Evolutionary conservation across 37 sponge, comb jelly and placozoan genomes (phyloP).

Genomic region (Agelas oroides): DNA sequence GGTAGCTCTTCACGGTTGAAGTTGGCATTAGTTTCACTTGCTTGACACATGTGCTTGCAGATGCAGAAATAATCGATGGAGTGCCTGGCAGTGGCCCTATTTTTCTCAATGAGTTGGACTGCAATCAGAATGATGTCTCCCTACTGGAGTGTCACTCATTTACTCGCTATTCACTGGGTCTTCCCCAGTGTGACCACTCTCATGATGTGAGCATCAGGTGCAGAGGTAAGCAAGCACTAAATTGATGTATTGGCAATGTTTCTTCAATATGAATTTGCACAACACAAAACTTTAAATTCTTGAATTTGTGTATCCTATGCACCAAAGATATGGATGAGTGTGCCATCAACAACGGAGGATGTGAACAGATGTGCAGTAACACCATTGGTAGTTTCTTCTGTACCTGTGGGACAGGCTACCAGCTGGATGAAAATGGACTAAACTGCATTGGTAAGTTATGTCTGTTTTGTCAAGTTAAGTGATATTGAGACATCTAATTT

Average conservation of each 20-base stretch:
- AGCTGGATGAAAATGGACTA: neutral
- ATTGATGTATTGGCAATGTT: too few species aligned
- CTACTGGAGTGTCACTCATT: neutral
- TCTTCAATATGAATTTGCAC: too few species aligned
- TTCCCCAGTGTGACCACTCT: neutral
- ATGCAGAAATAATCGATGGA: too few species aligned
- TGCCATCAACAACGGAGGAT: neutral
- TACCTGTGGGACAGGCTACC: conserved; percentile 13
- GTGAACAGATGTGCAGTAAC: conserved; percentile 8
- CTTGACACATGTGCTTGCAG: too few species aligned
- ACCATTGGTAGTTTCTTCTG: conserved; percentile 17
- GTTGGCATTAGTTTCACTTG: too few species aligned
- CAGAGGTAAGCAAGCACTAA: neutral
- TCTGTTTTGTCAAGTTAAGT: neutral
- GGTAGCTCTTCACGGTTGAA: too few species aligned
- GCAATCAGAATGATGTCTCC: neutral
- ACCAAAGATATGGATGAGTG: neutral
- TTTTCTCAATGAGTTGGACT: conserved; percentile 6
- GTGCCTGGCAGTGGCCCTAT: conserved; percentile 11
- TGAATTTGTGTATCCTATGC: too few species aligned
- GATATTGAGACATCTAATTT: too few species aligned
- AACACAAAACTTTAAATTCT: too few species aligned
- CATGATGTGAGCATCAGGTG: neutral
- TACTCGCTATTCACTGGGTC: neutral
- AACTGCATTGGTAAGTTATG: neutral